A percentile compares a stretch with the other conserved stretches of the same genome.
These are phyloP conservation scores for Morpho helenor DNA, from an alignment of 2,888 invertebrate species.

Conservation along the genomic window DNA sequence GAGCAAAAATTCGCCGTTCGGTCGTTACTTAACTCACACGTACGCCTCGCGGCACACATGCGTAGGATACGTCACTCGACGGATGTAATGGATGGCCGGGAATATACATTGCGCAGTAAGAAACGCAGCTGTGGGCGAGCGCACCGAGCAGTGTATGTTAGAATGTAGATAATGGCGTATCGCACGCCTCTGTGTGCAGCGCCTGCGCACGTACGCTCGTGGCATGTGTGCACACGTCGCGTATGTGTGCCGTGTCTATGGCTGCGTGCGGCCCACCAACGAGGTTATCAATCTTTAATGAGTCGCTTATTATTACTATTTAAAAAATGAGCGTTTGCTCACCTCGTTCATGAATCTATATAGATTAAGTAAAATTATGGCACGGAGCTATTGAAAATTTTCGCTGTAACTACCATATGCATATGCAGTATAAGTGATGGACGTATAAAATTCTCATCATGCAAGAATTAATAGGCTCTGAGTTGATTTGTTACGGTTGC, in stretches of 20 bases:
- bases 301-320: slow-evolving; percentile 52
- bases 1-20: slow-evolving; percentile 16
- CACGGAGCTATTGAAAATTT: not conserved
- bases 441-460: slow-evolving; percentile 19
- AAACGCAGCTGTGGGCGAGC: slow-evolving; percentile 27
- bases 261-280: slow-evolving; percentile 48
- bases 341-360: slow-evolving; percentile 34
- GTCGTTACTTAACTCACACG: slow-evolving; percentile 38
- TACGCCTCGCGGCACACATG: slow-evolving; percentile 18
- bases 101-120: slow-evolving; percentile 42
- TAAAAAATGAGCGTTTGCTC: slow-evolving; percentile 42
- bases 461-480: slow-evolving; percentile 21
- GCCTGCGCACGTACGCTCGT: slow-evolving; percentile 34
- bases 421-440: slow-evolving; percentile 13
- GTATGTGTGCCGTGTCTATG: slow-evolving; percentile 32
- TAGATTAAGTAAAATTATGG: slow-evolving; percentile 21
- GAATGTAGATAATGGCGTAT: slow-evolving; percentile 39
- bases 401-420: no score
- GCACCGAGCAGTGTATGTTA: slow-evolving; percentile 37
- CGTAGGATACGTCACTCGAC: slow-evolving; percentile 26
- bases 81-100: slow-evolving; percentile 27
- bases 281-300: slow-evolving; percentile 66
- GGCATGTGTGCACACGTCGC: slow-evolving; percentile 30
- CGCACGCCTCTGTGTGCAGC: slow-evolving; percentile 23
- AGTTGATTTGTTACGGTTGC: slow-evolving; percentile 25